Evolutionary conservation across 1,140 invertebrate genomes (phyloP), one percentile per base, ranked within the genome.

Genomic region (Brachionus calyciflorus): DNA sequence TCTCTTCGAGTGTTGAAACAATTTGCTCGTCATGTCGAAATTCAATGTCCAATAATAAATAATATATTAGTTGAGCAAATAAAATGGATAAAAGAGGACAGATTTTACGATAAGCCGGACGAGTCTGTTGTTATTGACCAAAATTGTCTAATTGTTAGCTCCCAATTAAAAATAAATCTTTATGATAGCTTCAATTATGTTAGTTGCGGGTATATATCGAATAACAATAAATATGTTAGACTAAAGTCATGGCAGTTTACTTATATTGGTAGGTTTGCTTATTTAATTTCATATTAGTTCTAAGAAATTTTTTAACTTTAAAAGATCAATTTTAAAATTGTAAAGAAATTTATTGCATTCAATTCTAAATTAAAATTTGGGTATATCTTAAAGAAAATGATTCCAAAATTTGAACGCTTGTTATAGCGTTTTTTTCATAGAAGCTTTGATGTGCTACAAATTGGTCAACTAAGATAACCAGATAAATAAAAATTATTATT

Each of bases 191-290:
- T 70, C 14, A 5, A 17, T 30, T 3, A 70, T 46, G 65, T 70
- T 6, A 70, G 44, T 10, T 70, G 65, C 21, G 65, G 65, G 1
- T 70, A 46, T 21, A 46, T 70, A 12, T 30, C 2, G 10, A 24
- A 48, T 51, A n/a, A n/a, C n/a, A 40, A 70, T 30, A 49, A 51
- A 12, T 70, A 46, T 70, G 40, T 46, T n/a, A 6, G 40, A 26
- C 26, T 70, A 37, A 70, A 70, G 14, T 26, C 28, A 51, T 70
- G 65, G 65, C 21, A 48, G 46, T 46, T 70, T 21, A 44, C 26
- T 2, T 70, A 21, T n/a, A 30, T 70, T 28, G 65, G 65, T 70
- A 46, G n/a, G n/a, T n/a, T n/a, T n/a, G n/a, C n/a, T n/a, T n/a
- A n/a, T n/a, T n/a, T n/a, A n/a, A n/a, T n/a, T n/a, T n/a, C n/a